Evolutionary conservation across 2,888 invertebrate species (phyloP).

Genomic region (Acanthoscelides obtectus): DNA sequence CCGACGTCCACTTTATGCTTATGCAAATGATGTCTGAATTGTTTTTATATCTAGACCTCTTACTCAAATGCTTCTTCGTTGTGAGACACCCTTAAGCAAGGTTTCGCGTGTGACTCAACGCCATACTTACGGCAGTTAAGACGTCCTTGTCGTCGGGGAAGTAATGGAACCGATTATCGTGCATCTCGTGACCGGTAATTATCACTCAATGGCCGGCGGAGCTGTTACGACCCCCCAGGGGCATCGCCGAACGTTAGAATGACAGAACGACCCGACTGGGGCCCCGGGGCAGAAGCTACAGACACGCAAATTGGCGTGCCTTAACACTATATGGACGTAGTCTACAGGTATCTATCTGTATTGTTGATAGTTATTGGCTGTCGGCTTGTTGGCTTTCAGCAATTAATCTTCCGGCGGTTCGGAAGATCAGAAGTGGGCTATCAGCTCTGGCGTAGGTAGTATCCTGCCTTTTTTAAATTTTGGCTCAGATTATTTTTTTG

Average conservation of each 20-base stretch:
- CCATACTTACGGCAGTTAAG: neutral
- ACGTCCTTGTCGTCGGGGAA: slow-evolving; percentile 13
- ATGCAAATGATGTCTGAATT: too few species aligned
- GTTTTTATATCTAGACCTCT: neutral
- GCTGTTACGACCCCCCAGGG: slow-evolving; percentile 32
- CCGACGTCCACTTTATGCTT: too few species aligned
- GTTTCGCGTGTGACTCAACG: neutral
- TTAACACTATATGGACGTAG: neutral
- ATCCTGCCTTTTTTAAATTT: too few species aligned
- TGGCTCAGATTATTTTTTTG: too few species aligned
- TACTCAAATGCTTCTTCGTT: neutral
- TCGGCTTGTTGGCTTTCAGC: neutral
- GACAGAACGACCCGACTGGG: neutral
- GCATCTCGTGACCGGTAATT: slow-evolving; percentile 46
- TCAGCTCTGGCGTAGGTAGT: too few species aligned
- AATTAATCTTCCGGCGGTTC: neutral
- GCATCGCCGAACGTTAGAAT: neutral
- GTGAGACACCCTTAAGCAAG: neutral
- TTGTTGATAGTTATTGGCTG: neutral
- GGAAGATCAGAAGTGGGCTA: too few species aligned
- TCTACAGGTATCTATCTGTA: neutral
- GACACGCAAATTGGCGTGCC: slow-evolving; percentile 35
- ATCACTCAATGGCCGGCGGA: slow-evolving; percentile 42
- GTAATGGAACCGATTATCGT: slow-evolving; percentile 43
- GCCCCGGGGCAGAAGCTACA: too few species aligned